Conservation (phyloP, 2,113 vertebrate genomes). For the Girardinichthys multiradiatus region DNA sequence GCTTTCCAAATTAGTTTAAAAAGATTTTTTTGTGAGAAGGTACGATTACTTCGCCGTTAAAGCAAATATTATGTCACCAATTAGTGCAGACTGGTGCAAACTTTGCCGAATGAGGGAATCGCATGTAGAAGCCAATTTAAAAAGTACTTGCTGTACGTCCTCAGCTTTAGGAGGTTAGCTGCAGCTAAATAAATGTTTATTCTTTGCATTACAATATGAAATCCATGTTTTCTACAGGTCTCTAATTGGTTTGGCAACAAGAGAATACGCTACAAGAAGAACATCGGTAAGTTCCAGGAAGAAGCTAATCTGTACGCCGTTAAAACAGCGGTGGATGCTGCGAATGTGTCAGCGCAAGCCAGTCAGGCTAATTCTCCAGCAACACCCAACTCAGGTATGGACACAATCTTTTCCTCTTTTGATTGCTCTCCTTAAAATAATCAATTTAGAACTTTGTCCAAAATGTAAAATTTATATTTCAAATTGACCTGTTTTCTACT, state of each 20-base stretch:
- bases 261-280: constrained; percentile 93
- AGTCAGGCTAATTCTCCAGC: constrained; percentile 87
- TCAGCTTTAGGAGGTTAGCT: not conserved
- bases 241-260: constrained; percentile 96
- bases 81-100: too few relatives aligned
- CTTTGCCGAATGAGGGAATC: too few relatives aligned
- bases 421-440: not conserved
- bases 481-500: not conserved
- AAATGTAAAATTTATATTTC: not conserved
- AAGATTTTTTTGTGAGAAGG: not conserved
- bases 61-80: not conserved
- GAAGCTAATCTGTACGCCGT: constrained; percentile 90
- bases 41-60: not conserved
- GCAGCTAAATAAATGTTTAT: constrained; percentile 18
- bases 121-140: too few relatives aligned
- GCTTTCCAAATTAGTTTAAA: not conserved
- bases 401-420: not conserved
- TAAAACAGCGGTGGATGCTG: constrained; percentile 85
- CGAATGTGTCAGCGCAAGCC: constrained; percentile 83
- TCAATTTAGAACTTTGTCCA: not conserved
- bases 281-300: constrained; percentile 92
- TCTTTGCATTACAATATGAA: not conserved
- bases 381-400: constrained; percentile 86
- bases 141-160: not conserved
- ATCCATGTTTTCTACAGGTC: constrained; percentile 75